Conservation (phyloP, 2,888 invertebrate genomes). For the Crossocerus cetratus region DNA sequence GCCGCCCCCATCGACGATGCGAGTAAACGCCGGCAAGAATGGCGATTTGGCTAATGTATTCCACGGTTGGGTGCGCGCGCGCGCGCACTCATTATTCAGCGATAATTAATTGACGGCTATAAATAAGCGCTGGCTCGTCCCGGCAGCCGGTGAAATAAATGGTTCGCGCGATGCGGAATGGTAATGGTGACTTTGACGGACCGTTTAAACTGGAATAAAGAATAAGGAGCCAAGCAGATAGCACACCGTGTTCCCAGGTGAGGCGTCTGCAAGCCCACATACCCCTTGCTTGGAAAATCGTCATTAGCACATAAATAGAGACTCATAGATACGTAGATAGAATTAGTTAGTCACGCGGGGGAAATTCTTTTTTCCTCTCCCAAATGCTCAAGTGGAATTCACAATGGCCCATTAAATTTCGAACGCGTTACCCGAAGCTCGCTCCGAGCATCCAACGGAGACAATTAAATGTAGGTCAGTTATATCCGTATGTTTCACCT, state of each 20-base stretch:
- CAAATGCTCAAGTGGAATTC: too few species aligned
- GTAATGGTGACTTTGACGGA: constrained; percentile 76
- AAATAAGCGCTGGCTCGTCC: constrained; percentile 70
- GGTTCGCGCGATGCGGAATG: constrained; percentile 74
- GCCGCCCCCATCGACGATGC: constrained; percentile 51
- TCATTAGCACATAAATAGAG: too few species aligned
- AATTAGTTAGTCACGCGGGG: too few species aligned
- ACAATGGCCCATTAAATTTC: too few species aligned
- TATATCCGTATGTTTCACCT: too few species aligned
- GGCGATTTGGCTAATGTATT: constrained; percentile 73
- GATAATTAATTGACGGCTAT: constrained; percentile 76
- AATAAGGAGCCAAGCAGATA: constrained; percentile 52
- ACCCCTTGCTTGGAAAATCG: constrained; percentile 50
- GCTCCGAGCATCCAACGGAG: too few species aligned
- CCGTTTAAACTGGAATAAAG: constrained; percentile 76
- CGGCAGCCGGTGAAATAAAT: constrained; percentile 72
- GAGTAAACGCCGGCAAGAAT: constrained; percentile 67
- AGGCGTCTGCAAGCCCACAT: constrained; percentile 51
- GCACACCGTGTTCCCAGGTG: constrained; percentile 55
- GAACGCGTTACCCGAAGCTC: too few species aligned
- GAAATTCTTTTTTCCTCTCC: too few species aligned
- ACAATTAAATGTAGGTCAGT: too few species aligned
- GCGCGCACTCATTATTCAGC: constrained; percentile 74
- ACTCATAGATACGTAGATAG: too few species aligned
- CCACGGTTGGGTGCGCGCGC: constrained; percentile 58